phyloP scores from a whole-genome alignment of 2,113 vertebrate genomes.

The Sardina pilchardus region DNA sequence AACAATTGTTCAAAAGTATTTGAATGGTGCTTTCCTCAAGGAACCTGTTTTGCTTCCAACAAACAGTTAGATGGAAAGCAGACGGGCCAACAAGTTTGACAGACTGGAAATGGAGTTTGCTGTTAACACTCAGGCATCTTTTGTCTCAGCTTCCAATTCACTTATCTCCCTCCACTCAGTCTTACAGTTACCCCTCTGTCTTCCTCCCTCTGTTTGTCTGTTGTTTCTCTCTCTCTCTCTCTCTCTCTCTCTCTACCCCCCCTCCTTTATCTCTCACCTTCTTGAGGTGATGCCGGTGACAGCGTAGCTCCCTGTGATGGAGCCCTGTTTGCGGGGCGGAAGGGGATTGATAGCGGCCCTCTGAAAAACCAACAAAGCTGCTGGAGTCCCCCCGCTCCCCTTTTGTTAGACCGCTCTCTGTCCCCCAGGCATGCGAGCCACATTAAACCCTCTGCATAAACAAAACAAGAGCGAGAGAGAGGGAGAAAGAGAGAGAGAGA shows the following conservation, averaged over 20 bases:
- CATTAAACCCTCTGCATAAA: conserved; percentile 58
- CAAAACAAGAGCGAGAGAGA: conserved; percentile 52
- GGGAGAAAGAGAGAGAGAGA: neutral
- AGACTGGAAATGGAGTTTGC: neutral
- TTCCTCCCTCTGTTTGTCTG: neutral
- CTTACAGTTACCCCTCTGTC: neutral
- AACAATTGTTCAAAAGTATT: conserved; percentile 38
- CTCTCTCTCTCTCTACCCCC: neutral
- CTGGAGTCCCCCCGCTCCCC: conserved; percentile 57
- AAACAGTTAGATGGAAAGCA: conserved; percentile 1
- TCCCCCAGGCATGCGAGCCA: conserved; percentile 65
- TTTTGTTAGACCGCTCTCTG: conserved; percentile 52
- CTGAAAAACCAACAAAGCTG: conserved; percentile 68
- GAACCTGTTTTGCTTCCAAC: neutral
- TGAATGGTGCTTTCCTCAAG: conserved; percentile 26
- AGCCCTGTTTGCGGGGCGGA: neutral
- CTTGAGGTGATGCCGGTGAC: conserved; percentile 24
- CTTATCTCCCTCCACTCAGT: neutral
- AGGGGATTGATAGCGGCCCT: conserved; percentile 60
- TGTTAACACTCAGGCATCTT: neutral
- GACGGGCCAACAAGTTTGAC: neutral
- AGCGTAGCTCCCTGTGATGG: neutral
- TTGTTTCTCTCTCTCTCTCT: neutral
- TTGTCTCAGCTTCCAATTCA: neutral
- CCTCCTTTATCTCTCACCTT: neutral